These are phyloP conservation scores for Prostheceraeus crozeri DNA, from an alignment of 2,888 invertebrate genomes.

Conservation along the genomic window DNA sequence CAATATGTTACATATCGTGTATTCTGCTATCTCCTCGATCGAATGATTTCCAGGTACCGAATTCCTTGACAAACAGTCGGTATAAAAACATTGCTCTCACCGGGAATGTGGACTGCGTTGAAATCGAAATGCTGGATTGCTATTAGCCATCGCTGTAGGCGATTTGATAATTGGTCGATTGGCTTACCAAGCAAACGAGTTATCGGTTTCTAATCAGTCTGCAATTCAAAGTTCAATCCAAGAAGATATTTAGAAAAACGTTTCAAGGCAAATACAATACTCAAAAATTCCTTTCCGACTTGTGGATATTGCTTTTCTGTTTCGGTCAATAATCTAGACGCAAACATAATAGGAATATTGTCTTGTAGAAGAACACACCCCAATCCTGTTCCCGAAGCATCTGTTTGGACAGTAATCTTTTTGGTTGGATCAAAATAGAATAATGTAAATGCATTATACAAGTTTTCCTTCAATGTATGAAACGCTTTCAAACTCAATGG, in stretches of 20 bases:
- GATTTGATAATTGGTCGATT: background rate
- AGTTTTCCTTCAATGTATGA: no score
- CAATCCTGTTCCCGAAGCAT: background rate
- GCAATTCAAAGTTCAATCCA: background rate
- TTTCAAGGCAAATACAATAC: background rate
- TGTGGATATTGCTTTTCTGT: conserved; percentile 9
- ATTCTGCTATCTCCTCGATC: background rate
- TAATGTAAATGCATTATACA: background rate
- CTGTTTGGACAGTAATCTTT: background rate
- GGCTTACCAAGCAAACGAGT: background rate
- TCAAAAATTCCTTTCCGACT: conserved; percentile 3
- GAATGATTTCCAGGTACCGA: background rate
- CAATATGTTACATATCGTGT: conserved; percentile 2
- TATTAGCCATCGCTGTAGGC: conserved; percentile 12
- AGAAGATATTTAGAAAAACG: background rate
- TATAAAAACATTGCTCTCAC: background rate
- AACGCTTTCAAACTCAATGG: no score
- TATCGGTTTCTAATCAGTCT: conserved; percentile 11
- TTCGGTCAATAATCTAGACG: background rate
- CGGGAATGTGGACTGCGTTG: background rate
- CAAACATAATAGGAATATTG: background rate
- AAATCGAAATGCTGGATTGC: conserved; percentile 4
- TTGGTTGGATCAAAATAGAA: background rate
- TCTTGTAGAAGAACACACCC: background rate
- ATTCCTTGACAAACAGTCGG: background rate